These are phyloP conservation scores for Orthonyx spaldingii DNA, from an alignment of 2,113 vertebrate genomes.

Conservation along the genomic window DNA sequence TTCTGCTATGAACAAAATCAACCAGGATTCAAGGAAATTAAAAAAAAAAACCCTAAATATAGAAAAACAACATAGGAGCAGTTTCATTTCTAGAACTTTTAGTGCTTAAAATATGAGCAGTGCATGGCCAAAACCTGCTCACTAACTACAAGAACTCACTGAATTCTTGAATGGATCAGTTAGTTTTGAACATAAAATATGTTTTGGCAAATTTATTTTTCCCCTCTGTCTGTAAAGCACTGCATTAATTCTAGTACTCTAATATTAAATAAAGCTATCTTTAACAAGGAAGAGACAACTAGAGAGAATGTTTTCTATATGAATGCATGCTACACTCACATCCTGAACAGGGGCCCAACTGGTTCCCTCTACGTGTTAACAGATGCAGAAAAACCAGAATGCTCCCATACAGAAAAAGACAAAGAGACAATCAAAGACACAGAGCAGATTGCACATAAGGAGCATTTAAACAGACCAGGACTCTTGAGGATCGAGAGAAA, in stretches of 20 bases:
- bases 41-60: rapidly evolving
- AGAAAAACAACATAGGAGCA: background rate
- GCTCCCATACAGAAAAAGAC: background rate
- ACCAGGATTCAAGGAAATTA: background rate
- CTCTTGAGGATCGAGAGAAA: background rate
- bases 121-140: background rate
- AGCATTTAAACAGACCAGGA: background rate
- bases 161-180: background rate
- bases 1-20: background rate
- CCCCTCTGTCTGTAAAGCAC: background rate
- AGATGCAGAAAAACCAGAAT: background rate
- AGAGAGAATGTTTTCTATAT: background rate
- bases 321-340: background rate
- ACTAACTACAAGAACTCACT: background rate
- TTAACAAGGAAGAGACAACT: background rate
- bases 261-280: background rate
- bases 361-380: background rate
- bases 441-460: background rate
- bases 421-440: background rate
- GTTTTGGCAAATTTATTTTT: background rate
- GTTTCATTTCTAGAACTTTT: background rate
- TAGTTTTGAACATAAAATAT: background rate
- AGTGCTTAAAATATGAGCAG: background rate
- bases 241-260: background rate
- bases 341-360: background rate